Evolutionary conservation across 30 jellyfish, hydroid and myxozoan species (phyloP).

Genomic region (Catostylus mosaicus): DNA sequence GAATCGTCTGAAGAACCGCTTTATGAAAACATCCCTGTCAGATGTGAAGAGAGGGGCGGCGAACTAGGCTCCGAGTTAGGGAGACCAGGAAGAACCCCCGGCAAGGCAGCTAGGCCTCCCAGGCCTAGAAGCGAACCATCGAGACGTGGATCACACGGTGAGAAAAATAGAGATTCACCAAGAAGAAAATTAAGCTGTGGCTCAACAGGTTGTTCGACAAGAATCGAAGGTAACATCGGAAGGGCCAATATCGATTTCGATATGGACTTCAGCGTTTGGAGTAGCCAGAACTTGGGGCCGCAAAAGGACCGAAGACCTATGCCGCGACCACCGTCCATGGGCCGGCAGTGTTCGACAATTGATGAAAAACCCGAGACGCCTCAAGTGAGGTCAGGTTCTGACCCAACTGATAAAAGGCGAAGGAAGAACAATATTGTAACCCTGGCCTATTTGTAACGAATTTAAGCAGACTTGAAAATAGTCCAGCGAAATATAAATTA

Average conservation of each 20-base stretch:
- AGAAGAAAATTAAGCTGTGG: not conserved
- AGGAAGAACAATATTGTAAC: not conserved
- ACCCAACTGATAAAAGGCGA: not conserved
- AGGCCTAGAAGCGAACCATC: not conserved
- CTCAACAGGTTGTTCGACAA: not conserved
- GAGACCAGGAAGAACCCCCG: not conserved
- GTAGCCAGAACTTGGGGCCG: not conserved
- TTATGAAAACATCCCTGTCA: not conserved
- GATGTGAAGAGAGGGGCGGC: not conserved
- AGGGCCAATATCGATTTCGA: not conserved
- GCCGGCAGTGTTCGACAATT: constrained; percentile 5
- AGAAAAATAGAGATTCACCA: not conserved
- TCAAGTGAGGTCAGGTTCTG: not conserved
- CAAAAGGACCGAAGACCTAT: not conserved
- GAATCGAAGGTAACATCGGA: not conserved
- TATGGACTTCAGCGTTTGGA: not conserved
- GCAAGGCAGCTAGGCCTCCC: not conserved
- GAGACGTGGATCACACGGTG: not conserved
- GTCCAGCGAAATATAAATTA: no score
- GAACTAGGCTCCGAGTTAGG: not conserved
- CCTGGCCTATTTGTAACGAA: not conserved
- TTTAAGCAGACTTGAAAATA: no score
- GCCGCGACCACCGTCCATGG: not conserved
- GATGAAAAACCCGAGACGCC: not conserved
- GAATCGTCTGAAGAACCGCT: not conserved